Conservation (phyloP, 2,797 vertebrate species). For the Hippocampus kuda region DNA sequence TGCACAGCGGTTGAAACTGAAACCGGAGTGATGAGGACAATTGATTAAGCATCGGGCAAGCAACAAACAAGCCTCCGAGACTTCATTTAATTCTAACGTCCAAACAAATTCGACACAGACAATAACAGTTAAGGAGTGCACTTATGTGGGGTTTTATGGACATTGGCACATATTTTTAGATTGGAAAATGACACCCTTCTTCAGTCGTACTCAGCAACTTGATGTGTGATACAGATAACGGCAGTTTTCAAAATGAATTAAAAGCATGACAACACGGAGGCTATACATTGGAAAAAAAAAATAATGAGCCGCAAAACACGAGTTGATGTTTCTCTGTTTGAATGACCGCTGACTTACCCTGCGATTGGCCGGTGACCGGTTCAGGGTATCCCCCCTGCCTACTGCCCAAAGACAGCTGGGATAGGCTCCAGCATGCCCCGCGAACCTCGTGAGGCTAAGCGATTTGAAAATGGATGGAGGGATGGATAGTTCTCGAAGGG, state of each 20-base stretch:
- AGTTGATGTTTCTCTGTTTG: no score
- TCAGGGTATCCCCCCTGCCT: no score
- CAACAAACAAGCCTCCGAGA: constrained; percentile 6
- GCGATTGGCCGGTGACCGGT: no score
- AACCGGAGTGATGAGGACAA: constrained; percentile 35
- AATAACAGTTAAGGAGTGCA: background rate
- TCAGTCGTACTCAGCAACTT: no score
- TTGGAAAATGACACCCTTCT: background rate
- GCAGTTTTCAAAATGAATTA: background rate
- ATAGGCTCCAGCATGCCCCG: no score
- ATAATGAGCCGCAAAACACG: background rate
- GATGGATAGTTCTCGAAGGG: no score
- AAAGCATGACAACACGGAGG: background rate
- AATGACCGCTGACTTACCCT: no score
- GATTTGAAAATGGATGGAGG: no score
- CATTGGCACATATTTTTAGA: background rate
- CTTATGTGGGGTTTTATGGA: background rate
- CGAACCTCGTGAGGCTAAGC: no score
- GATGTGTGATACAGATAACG: background rate
- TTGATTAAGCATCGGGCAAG: constrained; percentile 13
- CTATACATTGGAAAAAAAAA: background rate
- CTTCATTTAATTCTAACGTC: background rate
- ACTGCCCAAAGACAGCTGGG: no score
- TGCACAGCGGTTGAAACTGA: constrained; percentile 34
- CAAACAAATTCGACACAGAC: background rate